Evolutionary conservation across 2,797 vertebrate species (phyloP).

Genomic region (Bryconaethiops microstoma): DNA sequence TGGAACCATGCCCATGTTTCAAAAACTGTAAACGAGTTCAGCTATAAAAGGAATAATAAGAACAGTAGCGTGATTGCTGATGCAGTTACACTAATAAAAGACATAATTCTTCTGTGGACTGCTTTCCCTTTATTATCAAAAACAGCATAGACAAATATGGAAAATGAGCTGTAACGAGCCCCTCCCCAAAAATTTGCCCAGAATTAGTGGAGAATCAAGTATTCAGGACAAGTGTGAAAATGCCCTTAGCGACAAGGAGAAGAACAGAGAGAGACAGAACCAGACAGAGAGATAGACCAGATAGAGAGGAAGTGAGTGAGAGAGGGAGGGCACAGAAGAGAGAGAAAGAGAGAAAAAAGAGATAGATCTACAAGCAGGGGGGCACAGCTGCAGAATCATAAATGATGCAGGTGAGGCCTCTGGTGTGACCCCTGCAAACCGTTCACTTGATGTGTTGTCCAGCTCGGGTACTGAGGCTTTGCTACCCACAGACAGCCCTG

Average conservation of each 20-base stretch:
- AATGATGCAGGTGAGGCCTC: constrained; percentile 58
- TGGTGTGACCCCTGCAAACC: constrained; percentile 66
- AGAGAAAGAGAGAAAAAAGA: constrained; percentile 9
- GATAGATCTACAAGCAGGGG: constrained; percentile 30
- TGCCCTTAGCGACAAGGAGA: not conserved
- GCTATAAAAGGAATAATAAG: too few relatives aligned
- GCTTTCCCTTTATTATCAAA: too few relatives aligned
- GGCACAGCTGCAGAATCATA: constrained; percentile 61
- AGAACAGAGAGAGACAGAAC: constrained; percentile 10
- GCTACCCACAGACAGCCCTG: constrained; percentile 72
- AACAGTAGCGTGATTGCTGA: too few relatives aligned
- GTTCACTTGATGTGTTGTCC: constrained; percentile 66
- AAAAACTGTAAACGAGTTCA: too few relatives aligned
- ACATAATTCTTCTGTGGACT: too few relatives aligned
- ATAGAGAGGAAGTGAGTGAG: not conserved
- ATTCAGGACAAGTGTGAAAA: not conserved
- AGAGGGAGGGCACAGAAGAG: not conserved
- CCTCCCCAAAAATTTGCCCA: too few relatives aligned
- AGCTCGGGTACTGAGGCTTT: constrained; percentile 57
- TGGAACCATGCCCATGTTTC: too few relatives aligned
- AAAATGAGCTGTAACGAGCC: too few relatives aligned
- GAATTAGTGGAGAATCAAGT: too few relatives aligned
- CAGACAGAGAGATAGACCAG: not conserved
- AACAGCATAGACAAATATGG: too few relatives aligned
- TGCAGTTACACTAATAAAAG: too few relatives aligned